phyloP scores from a whole-genome alignment of 2,113 vertebrate species.

The Vulpes vulpes region DNA sequence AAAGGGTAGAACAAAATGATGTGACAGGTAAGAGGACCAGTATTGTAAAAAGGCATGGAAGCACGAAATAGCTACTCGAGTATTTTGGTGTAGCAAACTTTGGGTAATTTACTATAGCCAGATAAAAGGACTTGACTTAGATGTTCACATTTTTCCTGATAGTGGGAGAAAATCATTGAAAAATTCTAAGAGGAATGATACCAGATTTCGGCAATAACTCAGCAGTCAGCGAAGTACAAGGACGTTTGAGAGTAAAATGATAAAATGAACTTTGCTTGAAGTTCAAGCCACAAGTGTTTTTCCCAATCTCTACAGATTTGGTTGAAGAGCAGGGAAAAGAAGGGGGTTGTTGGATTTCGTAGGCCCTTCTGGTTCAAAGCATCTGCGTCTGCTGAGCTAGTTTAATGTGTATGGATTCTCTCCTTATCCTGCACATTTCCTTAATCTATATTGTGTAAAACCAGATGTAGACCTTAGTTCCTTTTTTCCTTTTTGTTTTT shows the following conservation, averaged over 20 bases:
- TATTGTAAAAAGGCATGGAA: neutral
- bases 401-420: neutral
- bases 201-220: constrained; percentile 2
- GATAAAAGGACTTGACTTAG: neutral
- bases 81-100: neutral
- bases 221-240: neutral
- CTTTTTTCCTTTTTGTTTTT: neutral
- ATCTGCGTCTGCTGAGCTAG: neutral
- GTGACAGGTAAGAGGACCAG: neutral
- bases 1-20: neutral
- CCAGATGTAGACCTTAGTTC: neutral
- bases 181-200: neutral
- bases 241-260: neutral
- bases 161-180: neutral
- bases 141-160: neutral
- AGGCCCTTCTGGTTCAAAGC: neutral
- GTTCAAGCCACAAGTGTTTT: neutral
- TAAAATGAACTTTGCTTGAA: neutral
- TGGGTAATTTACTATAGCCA: neutral
- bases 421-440: neutral
- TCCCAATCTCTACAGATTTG: neutral
- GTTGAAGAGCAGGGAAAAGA: neutral
- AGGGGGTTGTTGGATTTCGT: neutral
- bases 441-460: constrained; percentile 28
- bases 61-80: neutral